These are phyloP conservation scores for Eira barbara DNA, from an alignment of 2,113 vertebrate species.

Conservation along the genomic window DNA sequence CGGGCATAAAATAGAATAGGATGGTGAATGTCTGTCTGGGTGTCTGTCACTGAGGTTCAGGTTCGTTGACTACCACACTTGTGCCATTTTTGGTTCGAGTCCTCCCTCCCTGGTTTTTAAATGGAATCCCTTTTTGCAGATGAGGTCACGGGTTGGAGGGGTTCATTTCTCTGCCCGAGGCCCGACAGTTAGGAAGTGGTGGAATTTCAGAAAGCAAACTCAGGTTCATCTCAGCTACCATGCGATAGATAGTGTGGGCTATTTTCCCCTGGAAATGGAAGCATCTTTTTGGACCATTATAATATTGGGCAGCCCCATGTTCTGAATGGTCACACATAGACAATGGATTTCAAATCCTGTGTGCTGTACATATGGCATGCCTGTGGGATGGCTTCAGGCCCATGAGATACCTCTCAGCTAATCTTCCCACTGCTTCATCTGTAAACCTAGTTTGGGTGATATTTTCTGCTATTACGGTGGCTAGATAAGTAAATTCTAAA, in stretches of 20 bases:
- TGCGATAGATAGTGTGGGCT: accelerated
- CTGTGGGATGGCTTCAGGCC: background rate
- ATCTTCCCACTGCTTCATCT: background rate
- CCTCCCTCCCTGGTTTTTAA: background rate
- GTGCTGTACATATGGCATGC: background rate
- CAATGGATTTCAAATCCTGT: background rate
- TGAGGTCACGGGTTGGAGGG: background rate
- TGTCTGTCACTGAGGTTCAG: background rate
- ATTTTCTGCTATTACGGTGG: background rate
- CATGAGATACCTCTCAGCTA: background rate
- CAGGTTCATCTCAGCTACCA: background rate
- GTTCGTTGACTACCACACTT: background rate
- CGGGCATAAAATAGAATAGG: background rate
- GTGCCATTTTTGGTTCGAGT: background rate
- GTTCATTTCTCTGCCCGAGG: background rate
- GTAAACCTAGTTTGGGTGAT: background rate
- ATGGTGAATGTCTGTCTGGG: background rate
- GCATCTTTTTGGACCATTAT: background rate
- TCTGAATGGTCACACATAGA: background rate
- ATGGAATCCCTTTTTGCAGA: background rate
- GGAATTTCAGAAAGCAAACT: background rate
- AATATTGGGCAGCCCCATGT: background rate
- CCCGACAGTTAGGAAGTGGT: background rate
- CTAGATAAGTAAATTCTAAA: background rate
- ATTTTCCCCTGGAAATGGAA: background rate